Evolutionary conservation across 2,797 vertebrate genomes (phyloP).

Genomic region (Diplodus puntazzo): DNA sequence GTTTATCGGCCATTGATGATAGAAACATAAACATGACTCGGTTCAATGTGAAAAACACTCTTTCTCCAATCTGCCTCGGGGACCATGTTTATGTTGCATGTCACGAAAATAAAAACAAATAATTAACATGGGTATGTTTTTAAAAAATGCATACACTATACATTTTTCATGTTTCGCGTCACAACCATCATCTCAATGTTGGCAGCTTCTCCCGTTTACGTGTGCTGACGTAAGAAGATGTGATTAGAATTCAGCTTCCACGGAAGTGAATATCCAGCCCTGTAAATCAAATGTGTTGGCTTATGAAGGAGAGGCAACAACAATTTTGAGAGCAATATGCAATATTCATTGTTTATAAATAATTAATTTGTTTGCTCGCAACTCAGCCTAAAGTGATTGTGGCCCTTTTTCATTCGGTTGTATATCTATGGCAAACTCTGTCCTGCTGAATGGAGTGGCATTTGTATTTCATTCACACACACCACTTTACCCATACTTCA

Average conservation of each 20-base stretch:
- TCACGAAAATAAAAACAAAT: slow-evolving; percentile 32
- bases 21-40: slow-evolving; percentile 37
- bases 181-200: slow-evolving; percentile 24
- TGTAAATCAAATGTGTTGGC: slow-evolving; percentile 79
- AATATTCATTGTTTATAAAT: slow-evolving; percentile 85
- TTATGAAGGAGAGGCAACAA: slow-evolving; percentile 77
- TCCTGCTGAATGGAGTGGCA: slow-evolving; percentile 62
- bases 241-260: slow-evolving; percentile 72
- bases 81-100: slow-evolving; percentile 6
- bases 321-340: slow-evolving; percentile 81
- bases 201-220: slow-evolving; percentile 24
- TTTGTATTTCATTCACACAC: slow-evolving; percentile 74
- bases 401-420: slow-evolving; percentile 74
- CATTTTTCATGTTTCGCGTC: slow-evolving; percentile 26
- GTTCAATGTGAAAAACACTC: neutral
- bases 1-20: slow-evolving; percentile 56
- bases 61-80: neutral
- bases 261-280: slow-evolving; percentile 65
- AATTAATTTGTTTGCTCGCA: slow-evolving; percentile 81
- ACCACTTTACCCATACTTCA: slow-evolving; percentile 70
- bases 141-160: neutral
- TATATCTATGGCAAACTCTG: slow-evolving; percentile 61
- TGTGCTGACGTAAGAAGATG: slow-evolving; percentile 37
- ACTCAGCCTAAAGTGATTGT: slow-evolving; percentile 78
- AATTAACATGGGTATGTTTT: neutral